Percentiles rank a stretch among this genome's conserved stretches.
Conservation (phyloP, 2,888 invertebrate species). For the Campoletis raptor region DNA sequence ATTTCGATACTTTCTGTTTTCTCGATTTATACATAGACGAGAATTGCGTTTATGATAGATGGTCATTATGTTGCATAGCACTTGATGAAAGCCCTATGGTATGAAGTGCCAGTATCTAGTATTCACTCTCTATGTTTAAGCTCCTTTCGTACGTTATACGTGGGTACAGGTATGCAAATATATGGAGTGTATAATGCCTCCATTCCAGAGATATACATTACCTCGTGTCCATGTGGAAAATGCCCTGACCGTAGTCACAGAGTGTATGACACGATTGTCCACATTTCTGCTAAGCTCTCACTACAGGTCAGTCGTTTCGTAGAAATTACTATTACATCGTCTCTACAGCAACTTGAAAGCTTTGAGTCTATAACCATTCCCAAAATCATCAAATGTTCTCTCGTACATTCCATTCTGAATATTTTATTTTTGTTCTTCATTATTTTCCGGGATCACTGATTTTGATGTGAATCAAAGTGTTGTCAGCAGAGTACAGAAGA, state of each 20-base stretch:
- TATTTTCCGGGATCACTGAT: not conserved
- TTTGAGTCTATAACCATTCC: not conserved
- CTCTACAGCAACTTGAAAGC: not conserved
- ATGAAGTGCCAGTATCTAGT: constrained; percentile 9
- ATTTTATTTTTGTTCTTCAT: not conserved
- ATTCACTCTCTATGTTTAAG: not conserved
- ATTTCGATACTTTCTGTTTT: constrained; percentile 56
- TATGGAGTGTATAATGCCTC: not conserved
- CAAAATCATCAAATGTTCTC: not conserved
- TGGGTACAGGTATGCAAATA: not conserved
- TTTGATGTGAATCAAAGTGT: not conserved
- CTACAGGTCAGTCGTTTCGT: constrained; percentile 6
- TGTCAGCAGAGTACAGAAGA: not conserved
- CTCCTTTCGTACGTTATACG: not conserved
- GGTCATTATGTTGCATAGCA: constrained; percentile 74
- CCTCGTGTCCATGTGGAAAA: constrained; percentile 13
- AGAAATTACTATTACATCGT: constrained; percentile 10
- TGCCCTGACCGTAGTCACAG: not conserved
- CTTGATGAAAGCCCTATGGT: constrained; percentile 71
- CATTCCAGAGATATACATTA: not conserved
- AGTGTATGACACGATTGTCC: constrained; percentile 30
- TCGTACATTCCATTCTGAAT: not conserved
- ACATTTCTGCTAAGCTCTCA: constrained; percentile 21
- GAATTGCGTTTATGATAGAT: constrained; percentile 64
- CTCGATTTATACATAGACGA: constrained; percentile 68